A percentile compares a stretch with the other conserved stretches of the same genome.
These are phyloP conservation scores for Natator depressus DNA, from an alignment of 2,113 vertebrate genomes.

Conservation along the genomic window DNA sequence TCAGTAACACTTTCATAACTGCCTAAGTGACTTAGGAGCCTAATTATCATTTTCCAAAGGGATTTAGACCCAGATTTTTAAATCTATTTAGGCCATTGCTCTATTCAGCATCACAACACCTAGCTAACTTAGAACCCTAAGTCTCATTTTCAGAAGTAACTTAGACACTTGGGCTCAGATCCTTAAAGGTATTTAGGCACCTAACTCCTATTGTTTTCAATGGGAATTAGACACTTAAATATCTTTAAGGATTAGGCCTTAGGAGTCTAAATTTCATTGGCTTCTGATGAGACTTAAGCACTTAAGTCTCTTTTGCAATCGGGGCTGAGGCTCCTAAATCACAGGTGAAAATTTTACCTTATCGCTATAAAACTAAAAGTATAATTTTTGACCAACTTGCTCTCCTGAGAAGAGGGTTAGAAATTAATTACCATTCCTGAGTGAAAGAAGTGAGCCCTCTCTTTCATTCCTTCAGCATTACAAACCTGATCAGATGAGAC, in stretches of 20 bases:
- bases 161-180: background rate
- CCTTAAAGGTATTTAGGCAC: too few species aligned
- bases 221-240: too few species aligned
- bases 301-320: background rate
- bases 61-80: background rate
- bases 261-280: background rate
- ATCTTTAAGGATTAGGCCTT: too few species aligned
- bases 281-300: background rate
- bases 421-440: background rate
- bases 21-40: background rate
- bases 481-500: background rate
- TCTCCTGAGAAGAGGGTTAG: background rate
- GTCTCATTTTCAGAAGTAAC: background rate
- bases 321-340: accelerated
- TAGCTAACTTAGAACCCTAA: background rate
- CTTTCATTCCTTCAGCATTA: background rate
- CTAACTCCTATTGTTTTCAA: too few species aligned
- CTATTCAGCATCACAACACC: background rate
- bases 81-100: too few species aligned
- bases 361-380: background rate
- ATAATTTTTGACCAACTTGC: accelerated
- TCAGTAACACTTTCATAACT: background rate
- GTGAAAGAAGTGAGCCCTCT: background rate
- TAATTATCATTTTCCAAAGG: background rate
- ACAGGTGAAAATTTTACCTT: background rate